Conservation (phyloP, 2,113 vertebrate species). For the Podarcis muralis region DNA sequence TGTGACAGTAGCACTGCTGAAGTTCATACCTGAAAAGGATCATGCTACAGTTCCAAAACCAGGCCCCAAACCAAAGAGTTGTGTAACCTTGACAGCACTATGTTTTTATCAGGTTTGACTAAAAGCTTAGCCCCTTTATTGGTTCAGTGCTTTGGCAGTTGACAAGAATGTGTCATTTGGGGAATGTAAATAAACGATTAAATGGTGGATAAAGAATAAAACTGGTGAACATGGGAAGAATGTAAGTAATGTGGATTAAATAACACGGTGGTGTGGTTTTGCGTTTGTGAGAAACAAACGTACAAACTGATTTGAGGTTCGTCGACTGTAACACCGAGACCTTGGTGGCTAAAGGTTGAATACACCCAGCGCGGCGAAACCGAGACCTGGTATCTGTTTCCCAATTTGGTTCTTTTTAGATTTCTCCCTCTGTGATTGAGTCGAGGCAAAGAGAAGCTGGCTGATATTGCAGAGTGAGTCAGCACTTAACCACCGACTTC, state of each 20-base stretch:
- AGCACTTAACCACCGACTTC: neutral
- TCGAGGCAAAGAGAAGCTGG: constrained; percentile 23
- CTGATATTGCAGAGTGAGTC: constrained; percentile 38
- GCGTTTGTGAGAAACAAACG: neutral
- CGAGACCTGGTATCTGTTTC: constrained; percentile 8
- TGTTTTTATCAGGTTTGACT: neutral
- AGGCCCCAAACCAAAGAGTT: too few species aligned
- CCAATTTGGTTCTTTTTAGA: constrained; percentile 34
- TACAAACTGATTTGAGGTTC: neutral
- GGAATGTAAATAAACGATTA: neutral
- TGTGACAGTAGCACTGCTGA: neutral
- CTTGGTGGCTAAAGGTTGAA: neutral
- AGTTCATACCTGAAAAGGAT: neutral
- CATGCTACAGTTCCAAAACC: neutral
- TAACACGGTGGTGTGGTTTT: neutral
- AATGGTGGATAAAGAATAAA: neutral
- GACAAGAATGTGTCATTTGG: too few species aligned
- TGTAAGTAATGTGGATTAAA: neutral
- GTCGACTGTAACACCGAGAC: rapidly evolving
- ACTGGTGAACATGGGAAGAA: neutral
- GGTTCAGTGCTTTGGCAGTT: neutral
- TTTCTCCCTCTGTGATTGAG: constrained; percentile 21
- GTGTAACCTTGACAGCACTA: neutral
- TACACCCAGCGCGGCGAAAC: rapidly evolving
- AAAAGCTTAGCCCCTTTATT: neutral